These are phyloP conservation scores for Monodelphis domestica DNA, from an alignment of 2,797 vertebrate species.

Conservation along the genomic window DNA sequence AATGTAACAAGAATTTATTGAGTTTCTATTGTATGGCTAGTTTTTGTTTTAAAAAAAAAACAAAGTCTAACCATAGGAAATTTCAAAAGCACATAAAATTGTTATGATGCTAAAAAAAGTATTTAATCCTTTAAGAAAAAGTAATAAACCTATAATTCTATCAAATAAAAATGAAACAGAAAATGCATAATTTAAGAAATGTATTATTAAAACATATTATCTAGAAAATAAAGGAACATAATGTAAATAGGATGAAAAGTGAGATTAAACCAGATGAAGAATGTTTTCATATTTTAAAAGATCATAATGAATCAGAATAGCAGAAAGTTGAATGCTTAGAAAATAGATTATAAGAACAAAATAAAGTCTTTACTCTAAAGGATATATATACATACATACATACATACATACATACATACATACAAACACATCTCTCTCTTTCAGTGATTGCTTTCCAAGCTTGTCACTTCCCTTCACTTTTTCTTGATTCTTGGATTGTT, in stretches of 20 bases:
- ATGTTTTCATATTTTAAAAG: conserved; percentile 63
- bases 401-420: neutral
- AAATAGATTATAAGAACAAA: conserved; percentile 26
- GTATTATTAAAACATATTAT: conserved; percentile 7
- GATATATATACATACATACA: too few relatives aligned
- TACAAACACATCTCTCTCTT: neutral
- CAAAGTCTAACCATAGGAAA: conserved; percentile 31
- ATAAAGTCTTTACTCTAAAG: too few relatives aligned
- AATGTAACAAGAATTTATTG: conserved; percentile 51
- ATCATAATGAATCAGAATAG: conserved; percentile 36
- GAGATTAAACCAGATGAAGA: conserved; percentile 40
- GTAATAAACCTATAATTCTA: conserved; percentile 50
- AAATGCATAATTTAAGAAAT: conserved; percentile 56
- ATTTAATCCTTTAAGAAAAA: conserved; percentile 52
- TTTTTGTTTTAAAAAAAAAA: conserved; percentile 46
- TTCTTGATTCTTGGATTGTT: neutral
- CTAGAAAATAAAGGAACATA: conserved; percentile 50
- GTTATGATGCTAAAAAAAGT: conserved; percentile 56
- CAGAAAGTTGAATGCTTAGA: conserved; percentile 14
- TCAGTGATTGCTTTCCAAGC: conserved; percentile 6
- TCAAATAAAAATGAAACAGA: conserved; percentile 52
- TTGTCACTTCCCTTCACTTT: conserved; percentile 28
- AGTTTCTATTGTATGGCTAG: conserved; percentile 29
- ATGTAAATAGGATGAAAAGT: conserved; percentile 46
- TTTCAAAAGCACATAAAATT: conserved; percentile 49